phyloP scores from a whole-genome alignment of 1,140 invertebrate species.

The Hyles euphorbiae region DNA sequence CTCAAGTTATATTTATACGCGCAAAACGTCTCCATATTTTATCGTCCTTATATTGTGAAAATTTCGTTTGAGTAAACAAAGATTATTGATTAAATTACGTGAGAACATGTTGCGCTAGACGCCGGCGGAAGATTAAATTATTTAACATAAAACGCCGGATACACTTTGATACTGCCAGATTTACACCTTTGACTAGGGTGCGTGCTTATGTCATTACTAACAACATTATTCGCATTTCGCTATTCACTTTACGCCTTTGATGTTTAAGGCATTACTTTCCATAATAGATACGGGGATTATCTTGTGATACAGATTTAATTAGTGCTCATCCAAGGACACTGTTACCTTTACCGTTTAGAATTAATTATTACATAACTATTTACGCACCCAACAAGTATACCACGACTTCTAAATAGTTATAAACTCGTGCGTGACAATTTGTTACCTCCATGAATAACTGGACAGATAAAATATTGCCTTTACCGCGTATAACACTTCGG shows the following conservation, averaged over 20 bases:
- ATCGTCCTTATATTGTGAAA: conserved; percentile 14
- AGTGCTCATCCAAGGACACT: too few species aligned
- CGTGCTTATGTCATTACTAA: conserved; percentile 30
- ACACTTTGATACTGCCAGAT: conserved; percentile 39
- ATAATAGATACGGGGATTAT: neutral
- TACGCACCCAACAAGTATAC: too few species aligned
- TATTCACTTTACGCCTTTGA: conserved; percentile 29
- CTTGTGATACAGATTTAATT: too few species aligned
- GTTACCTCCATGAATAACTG: too few species aligned
- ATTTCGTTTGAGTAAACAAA: conserved; percentile 28
- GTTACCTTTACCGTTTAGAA: too few species aligned
- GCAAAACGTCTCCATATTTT: conserved; percentile 1
- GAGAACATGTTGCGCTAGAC: conserved; percentile 34
- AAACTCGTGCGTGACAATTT: too few species aligned
- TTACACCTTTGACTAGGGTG: conserved; percentile 34
- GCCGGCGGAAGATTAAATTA: conserved; percentile 38
- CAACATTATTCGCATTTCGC: conserved; percentile 27
- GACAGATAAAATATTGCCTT: too few species aligned
- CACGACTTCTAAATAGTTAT: too few species aligned
- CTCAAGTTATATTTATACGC: conserved; percentile 16
- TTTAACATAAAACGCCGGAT: conserved; percentile 36
- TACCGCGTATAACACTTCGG: too few species aligned
- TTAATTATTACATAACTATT: too few species aligned
- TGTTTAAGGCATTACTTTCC: conserved; percentile 9
- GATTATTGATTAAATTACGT: conserved; percentile 44